Percentiles rank a stretch among this genome's conserved stretches.
phyloP scores from a whole-genome alignment of 2,113 vertebrate species.

The Falco punctatus region DNA sequence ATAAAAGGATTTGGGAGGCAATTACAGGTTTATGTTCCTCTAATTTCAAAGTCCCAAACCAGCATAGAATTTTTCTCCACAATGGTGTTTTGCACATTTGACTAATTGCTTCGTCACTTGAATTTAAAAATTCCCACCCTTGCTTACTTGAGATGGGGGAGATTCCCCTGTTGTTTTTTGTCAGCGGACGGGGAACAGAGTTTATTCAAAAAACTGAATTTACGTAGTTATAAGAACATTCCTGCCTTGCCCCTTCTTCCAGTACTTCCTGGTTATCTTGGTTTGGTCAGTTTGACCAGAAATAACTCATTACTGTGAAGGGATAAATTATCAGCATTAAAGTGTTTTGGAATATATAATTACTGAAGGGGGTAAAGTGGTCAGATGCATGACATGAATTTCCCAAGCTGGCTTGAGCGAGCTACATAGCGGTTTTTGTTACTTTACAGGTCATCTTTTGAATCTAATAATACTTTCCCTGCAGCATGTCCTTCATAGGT shows the following conservation, averaged over 20 bases:
- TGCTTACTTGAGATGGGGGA: not conserved
- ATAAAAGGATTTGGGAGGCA: not conserved
- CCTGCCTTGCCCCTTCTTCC: not conserved
- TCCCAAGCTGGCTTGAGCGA: not conserved
- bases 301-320: not conserved
- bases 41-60: not conserved
- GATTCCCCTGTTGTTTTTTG: not conserved
- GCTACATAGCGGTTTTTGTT: not conserved
- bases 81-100: not conserved
- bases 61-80: not conserved
- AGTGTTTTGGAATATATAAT: not conserved
- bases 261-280: not conserved
- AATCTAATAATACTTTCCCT: not conserved
- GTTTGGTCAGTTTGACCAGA: not conserved
- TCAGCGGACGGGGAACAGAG: accelerated
- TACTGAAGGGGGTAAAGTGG: not conserved
- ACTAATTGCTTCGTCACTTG: not conserved
- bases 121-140: not conserved
- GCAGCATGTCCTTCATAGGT: not conserved
- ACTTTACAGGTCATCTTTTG: not conserved
- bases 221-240: not conserved
- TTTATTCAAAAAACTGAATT: not conserved
- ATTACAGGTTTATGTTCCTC: not conserved
- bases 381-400: not conserved
- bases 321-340: not conserved